These are phyloP conservation scores for Deroplatys truncata DNA, from an alignment of 2,888 invertebrate species.

Conservation along the genomic window DNA sequence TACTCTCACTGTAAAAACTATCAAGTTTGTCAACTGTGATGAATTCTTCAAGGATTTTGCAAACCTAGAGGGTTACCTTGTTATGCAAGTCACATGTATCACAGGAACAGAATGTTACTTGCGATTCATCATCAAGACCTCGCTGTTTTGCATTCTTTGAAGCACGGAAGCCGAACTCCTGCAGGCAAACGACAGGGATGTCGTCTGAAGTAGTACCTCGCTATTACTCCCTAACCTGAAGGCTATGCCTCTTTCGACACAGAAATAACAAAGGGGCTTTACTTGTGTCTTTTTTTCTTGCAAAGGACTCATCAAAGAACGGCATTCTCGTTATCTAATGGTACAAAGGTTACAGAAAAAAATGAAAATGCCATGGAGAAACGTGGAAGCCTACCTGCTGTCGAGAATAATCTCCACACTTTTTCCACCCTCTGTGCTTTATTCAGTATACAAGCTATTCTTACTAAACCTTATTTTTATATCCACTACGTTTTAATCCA, in stretches of 20 bases:
- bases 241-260: neutral
- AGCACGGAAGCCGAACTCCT: neutral
- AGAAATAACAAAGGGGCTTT: neutral
- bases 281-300: neutral
- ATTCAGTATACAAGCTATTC: too few species aligned
- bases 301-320: neutral
- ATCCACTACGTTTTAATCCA: too few species aligned
- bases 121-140: neutral
- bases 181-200: neutral
- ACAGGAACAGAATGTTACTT: too few species aligned
- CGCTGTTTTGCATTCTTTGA: neutral
- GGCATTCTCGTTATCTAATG: neutral
- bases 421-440: too few species aligned
- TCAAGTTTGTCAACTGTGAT: too few species aligned
- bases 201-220: too few species aligned
- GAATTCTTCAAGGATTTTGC: too few species aligned
- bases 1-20: too few species aligned
- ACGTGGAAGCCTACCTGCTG: neutral
- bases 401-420: too few species aligned
- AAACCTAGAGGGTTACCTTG: too few species aligned
- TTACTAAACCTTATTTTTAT: too few species aligned
- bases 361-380: neutral
- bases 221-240: neutral
- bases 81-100: too few species aligned
- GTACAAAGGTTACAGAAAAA: neutral